Conservation (phyloP, 2,113 vertebrate genomes). For the Macquaria australasica region DNA sequence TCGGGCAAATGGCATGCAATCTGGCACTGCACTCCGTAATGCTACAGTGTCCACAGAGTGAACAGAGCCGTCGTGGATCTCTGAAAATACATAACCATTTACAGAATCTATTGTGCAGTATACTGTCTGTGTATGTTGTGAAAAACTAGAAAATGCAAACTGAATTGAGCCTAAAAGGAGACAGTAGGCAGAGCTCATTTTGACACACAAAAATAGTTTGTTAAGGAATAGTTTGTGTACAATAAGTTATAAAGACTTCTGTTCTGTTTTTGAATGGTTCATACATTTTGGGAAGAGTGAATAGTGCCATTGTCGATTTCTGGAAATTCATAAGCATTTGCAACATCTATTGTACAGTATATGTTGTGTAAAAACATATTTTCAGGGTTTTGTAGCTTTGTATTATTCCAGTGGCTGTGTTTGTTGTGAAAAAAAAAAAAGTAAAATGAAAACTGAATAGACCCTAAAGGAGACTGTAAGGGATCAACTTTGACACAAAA, state of each 20-base stretch:
- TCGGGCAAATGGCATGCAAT: constrained; percentile 59
- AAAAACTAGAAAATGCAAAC: neutral
- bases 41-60: constrained; percentile 31
- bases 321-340: constrained; percentile 33
- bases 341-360: neutral
- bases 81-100: constrained; percentile 26
- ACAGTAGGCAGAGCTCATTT: too few relatives aligned
- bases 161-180: neutral
- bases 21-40: constrained; percentile 42
- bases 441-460: neutral
- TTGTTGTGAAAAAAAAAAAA: neutral
- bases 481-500: too few relatives aligned
- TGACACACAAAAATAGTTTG: neutral
- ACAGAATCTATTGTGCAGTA: constrained; percentile 10
- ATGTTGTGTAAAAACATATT: neutral
- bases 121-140: neutral
- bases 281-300: constrained; percentile 1
- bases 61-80: constrained; percentile 35
- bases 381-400: neutral
- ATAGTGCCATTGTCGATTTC: constrained; percentile 34
- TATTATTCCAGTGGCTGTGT: neutral
- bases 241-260: too few relatives aligned
- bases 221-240: too few relatives aligned
- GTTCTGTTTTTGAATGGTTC: too few relatives aligned
- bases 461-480: neutral